Conservation (phyloP, 2,113 vertebrate species). For the Hemichromis elongatus region DNA sequence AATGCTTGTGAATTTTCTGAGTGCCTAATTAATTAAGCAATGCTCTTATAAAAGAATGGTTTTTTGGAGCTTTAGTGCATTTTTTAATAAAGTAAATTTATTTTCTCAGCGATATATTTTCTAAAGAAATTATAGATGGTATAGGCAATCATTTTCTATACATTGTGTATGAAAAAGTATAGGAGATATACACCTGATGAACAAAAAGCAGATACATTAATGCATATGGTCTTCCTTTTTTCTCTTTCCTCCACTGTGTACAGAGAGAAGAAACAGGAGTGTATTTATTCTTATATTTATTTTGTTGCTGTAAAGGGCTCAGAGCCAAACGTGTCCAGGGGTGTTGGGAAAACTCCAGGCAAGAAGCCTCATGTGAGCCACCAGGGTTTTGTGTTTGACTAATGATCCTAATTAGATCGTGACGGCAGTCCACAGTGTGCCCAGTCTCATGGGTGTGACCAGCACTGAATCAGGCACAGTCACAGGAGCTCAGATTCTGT, state of each 20-base stretch:
- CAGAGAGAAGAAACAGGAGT: neutral
- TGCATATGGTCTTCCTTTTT: neutral
- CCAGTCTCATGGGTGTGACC: neutral
- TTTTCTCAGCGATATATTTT: too few relatives aligned
- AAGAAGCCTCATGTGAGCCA: neutral
- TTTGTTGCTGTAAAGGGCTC: neutral
- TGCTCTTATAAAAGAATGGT: too few relatives aligned
- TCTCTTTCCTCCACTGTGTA: neutral
- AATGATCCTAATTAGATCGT: neutral
- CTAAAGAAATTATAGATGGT: too few relatives aligned
- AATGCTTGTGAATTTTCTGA: neutral
- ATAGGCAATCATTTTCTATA: too few relatives aligned
- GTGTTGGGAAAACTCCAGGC: neutral
- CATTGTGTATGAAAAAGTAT: neutral
- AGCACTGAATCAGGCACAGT: neutral
- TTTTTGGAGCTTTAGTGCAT: too few relatives aligned
- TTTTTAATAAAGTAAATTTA: too few relatives aligned
- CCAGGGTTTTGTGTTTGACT: neutral
- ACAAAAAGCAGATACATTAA: fast-evolving
- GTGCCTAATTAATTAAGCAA: too few relatives aligned
- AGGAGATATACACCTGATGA: neutral
- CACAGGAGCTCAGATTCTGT: neutral
- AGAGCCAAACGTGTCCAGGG: neutral
- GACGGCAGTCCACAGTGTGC: neutral
- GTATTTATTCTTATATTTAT: neutral